Conservation (phyloP, 2,113 vertebrate genomes). For the Oxygymnocypris stewartii region DNA sequence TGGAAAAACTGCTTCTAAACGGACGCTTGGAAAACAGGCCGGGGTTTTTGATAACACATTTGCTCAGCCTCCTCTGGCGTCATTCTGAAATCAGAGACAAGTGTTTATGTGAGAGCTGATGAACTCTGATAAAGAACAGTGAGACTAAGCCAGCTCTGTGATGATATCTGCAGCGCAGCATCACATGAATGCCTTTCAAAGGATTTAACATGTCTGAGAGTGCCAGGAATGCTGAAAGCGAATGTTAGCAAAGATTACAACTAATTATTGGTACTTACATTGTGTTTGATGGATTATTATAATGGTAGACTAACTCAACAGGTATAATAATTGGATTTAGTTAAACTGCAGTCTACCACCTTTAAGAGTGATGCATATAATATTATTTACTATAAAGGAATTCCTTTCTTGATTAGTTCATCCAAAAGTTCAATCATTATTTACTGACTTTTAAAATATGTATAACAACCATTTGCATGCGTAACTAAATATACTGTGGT, state of each 20-base stretch:
- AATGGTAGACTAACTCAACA: neutral
- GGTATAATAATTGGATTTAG: slow-evolving; percentile 6
- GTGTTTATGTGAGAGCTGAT: slow-evolving; percentile 52
- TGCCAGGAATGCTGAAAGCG: neutral
- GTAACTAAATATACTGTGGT: neutral
- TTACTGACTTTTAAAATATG: neutral
- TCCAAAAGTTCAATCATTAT: neutral
- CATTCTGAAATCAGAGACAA: slow-evolving; percentile 40
- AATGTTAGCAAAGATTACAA: slow-evolving; percentile 31
- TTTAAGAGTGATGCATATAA: too few relatives aligned
- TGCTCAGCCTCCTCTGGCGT: slow-evolving; percentile 12
- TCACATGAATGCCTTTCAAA: slow-evolving; percentile 27
- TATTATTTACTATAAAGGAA: too few relatives aligned
- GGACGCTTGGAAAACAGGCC: neutral
- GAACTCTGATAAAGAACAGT: slow-evolving; percentile 43
- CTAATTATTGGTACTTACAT: slow-evolving; percentile 23
- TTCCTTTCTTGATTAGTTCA: neutral
- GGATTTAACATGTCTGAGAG: slow-evolving; percentile 29
- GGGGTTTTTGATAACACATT: neutral
- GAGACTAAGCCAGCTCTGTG: slow-evolving; percentile 17
- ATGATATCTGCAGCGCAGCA: slow-evolving; percentile 29
- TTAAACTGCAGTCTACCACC: neutral
- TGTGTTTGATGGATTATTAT: slow-evolving; percentile 19
- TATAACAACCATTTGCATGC: neutral
- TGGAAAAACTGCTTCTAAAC: neutral